Evolutionary conservation across 2,888 invertebrate species (phyloP).

Genomic region (Hartigia nigra): DNA sequence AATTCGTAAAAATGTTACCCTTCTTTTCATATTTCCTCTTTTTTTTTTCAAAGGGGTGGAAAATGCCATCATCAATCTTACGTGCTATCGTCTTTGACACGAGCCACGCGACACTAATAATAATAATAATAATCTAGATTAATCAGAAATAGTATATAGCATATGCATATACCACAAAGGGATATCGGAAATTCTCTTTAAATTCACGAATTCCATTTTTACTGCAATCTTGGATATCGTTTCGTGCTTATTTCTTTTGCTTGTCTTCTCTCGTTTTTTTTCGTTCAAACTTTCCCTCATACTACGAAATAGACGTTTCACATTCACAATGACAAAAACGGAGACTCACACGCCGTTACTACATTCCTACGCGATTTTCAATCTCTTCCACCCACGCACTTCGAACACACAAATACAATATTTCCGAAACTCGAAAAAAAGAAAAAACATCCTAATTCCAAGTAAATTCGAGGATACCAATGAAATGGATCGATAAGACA

Average conservation of each 20-base stretch:
- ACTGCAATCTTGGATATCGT: neutral
- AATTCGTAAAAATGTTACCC: neutral
- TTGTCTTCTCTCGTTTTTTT: neutral
- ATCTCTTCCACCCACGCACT: neutral
- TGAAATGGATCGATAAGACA: neutral
- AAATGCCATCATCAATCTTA: neutral
- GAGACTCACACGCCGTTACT: neutral
- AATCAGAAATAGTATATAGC: neutral
- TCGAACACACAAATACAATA: neutral
- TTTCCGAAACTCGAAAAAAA: neutral
- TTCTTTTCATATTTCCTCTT: neutral
- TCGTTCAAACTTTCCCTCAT: neutral
- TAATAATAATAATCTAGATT: neutral
- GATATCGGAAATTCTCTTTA: neutral
- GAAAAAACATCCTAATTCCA: slow-evolving; percentile 29
- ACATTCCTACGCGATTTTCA: neutral
- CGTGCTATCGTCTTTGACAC: neutral
- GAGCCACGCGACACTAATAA: neutral
- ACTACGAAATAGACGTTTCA: neutral
- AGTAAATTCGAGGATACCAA: slow-evolving; percentile 24
- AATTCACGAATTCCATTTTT: neutral
- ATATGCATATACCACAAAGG: neutral
- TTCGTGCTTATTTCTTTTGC: neutral
- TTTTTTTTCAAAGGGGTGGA: neutral
- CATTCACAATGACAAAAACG: neutral